Evolutionary conservation across 2,888 invertebrate genomes (phyloP).

Genomic region (Lithodes maja): DNA sequence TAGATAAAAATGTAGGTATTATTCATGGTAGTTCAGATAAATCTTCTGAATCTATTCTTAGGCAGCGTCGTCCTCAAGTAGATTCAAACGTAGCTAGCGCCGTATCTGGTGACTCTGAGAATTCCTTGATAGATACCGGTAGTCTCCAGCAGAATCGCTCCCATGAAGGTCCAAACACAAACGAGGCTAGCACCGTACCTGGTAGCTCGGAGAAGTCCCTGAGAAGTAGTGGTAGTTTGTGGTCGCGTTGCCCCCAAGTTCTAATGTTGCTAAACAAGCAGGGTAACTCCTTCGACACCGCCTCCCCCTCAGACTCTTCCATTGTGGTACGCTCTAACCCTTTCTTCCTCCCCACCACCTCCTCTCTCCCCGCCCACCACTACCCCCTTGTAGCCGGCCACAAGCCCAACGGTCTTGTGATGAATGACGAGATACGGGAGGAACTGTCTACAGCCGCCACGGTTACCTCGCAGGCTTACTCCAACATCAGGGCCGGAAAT

Average conservation of each 20-base stretch:
- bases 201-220: not conserved
- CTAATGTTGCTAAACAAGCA: not conserved
- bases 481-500: slow-evolving; percentile 72
- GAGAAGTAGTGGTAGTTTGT: slow-evolving; percentile 6
- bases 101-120: not conserved
- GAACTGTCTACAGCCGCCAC: slow-evolving; percentile 88
- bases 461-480: slow-evolving; percentile 87
- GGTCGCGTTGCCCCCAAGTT: not conserved
- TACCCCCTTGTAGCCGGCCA: slow-evolving; percentile 28
- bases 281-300: not conserved
- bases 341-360: not conserved
- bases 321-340: not conserved
- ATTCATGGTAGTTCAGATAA: too few relatives aligned
- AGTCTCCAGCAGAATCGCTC: not conserved
- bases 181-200: not conserved
- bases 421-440: slow-evolving; percentile 87
- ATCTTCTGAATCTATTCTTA: too few relatives aligned
- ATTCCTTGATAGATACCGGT: not conserved
- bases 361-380: not conserved
- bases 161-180: not conserved
- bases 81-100: not conserved
- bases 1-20: not conserved
- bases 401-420: slow-evolving; percentile 79
- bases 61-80: not conserved
- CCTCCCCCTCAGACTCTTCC: not conserved